Evolutionary conservation across 1,140 invertebrate genomes (phyloP), one percentile per base, ranked within the genome.

Genomic region (Galleria mellonella): DNA sequence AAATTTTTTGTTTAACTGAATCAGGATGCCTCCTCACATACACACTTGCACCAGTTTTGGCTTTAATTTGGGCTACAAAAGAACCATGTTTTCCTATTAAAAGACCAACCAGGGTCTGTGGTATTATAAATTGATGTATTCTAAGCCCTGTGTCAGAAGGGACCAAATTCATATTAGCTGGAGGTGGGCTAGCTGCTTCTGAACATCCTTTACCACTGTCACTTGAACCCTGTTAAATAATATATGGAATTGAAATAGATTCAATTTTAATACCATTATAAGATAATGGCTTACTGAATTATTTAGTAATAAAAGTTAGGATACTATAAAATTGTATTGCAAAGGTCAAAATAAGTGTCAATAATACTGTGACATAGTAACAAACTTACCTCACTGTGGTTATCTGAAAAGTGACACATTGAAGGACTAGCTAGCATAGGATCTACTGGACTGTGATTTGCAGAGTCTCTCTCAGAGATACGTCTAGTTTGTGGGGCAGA

Each of bases 21-120:
- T 90, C 90, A 8, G 91, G 92, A 84, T 96, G 94, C 62, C 90
- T 90, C 74, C 92, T 93, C 4, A 98, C 89, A 38, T 90, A 83
- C 32, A 98, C 92, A 58, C 89, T 91, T 10, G 95, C 93, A 58
- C 92, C 89, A 0, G 94, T 93, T 58, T 92, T 91, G 2, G 89
- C 76, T 71, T 95, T 96, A 33, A 98, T 93, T 57, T 89, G 89
- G 40, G 93, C 92, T 9, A 98, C 91, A 81, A 92, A 93, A n/a
- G 87, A 86, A 12, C 96, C 96, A 57, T 92, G 90, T 60, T 90
- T 91, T 17, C 97, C 97, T 71, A 98, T 98, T 43, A 99, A 87
- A 28, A 92, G 89, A 9, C 97, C 97, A 49, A 97, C 95, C 33
- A 96, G 72, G 32, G 88, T 78, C 59, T 92, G 90, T 7, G 95